A percentile compares a stretch with the other conserved stretches of the same genome.
phyloP scores from a whole-genome alignment of 2,113 vertebrate genomes.

The Notiomystis cincta region DNA sequence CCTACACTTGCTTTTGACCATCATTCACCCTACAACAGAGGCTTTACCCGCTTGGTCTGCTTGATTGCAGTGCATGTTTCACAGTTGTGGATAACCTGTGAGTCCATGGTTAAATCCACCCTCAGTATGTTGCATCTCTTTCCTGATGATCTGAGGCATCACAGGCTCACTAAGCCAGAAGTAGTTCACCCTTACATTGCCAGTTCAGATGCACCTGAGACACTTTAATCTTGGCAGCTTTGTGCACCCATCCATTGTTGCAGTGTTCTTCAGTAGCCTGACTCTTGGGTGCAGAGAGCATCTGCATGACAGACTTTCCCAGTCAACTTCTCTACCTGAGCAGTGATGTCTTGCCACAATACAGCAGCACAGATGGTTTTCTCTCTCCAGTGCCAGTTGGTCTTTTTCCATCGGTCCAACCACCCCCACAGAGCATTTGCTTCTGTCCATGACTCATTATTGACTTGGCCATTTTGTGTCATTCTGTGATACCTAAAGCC shows the following conservation, averaged over 20 bases:
- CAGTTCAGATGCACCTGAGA: not conserved
- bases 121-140: not conserved
- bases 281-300: not conserved
- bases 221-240: not conserved
- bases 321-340: fast-evolving
- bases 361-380: not conserved
- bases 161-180: not conserved
- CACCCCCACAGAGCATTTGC: not conserved
- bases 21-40: fast-evolving
- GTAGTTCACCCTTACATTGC: not conserved
- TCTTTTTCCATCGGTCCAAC: not conserved
- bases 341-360: not conserved
- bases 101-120: not conserved
- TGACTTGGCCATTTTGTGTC: not conserved
- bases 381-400: not conserved
- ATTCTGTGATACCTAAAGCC: not conserved
- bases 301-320: not conserved
- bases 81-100: not conserved
- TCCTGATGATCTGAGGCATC: not conserved
- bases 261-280: not conserved
- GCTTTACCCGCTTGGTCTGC: not conserved
- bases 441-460: not conserved
- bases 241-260: not conserved
- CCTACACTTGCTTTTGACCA: not conserved
- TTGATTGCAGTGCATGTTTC: fast-evolving